Conservation (phyloP, 2,797 vertebrate genomes). For the Oreochromis mossambicus region DNA sequence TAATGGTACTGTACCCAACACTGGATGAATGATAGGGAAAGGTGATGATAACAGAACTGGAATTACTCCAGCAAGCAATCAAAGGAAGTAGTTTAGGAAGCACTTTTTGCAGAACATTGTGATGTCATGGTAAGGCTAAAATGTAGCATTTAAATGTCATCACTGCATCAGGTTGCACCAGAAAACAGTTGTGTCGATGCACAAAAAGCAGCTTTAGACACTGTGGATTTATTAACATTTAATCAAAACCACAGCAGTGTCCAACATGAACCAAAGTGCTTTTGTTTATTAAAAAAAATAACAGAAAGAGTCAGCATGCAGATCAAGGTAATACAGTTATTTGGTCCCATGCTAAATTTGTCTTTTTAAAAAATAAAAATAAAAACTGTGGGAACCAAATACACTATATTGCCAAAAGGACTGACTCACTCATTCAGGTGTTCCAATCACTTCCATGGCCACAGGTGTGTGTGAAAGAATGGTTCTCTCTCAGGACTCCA, state of each 20-base stretch:
- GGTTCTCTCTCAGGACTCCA: background rate
- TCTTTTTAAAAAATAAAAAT: background rate
- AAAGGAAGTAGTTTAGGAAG: background rate
- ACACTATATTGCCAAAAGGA: background rate
- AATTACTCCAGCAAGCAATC: background rate
- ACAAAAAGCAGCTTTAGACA: background rate
- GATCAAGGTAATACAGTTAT: background rate
- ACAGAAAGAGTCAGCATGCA: background rate
- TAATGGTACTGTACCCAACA: background rate
- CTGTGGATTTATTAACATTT: background rate
- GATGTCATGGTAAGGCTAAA: background rate
- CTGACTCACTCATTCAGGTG: background rate
- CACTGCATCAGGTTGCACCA: background rate
- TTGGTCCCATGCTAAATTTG: background rate
- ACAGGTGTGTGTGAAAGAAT: background rate
- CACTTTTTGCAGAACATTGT: background rate
- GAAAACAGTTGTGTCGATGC: rapidly evolving
- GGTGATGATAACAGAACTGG: background rate
- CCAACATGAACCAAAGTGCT: background rate
- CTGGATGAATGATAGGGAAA: background rate
- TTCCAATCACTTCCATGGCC: background rate
- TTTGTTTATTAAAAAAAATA: background rate
- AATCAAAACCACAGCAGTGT: background rate
- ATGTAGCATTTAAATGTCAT: background rate
- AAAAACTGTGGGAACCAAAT: background rate